Base-by-base conservation (phyloP, 2,888 invertebrate genomes). In the Cheilosia variabilis region DNA sequence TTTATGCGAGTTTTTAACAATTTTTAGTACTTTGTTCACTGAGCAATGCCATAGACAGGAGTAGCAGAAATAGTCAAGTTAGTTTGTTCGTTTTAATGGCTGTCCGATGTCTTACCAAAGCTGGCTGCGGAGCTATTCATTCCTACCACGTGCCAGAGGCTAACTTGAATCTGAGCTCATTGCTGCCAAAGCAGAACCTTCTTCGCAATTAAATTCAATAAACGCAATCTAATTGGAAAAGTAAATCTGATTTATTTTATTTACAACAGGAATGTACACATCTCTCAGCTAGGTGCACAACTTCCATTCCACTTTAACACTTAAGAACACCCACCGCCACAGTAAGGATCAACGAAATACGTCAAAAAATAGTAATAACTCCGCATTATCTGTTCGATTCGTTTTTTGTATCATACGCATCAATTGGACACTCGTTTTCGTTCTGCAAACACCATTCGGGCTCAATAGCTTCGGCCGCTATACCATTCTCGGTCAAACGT, bases 361-460 rank as follows among this genome's bases (percentile, higher is more conserved):
- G 53, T 60, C 58, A 84, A 31, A 79, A 80, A 76, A 71, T 84
- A 80, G 22, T 79, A 73, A 22, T 55, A 43, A 65, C 45, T 57
- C 1, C 84, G 84, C 75, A 86, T 77, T 81, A 86, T 66, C 81
- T 72, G 72, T 66, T 86, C 66, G 86, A 86, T 52, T 3, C 76
- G 79, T 84, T 78, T 87, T 88, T 87, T 88, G 77, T 65, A 69
- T 88, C 88, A 71, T 91, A 91, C 31, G 91, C 90, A 88, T 91
- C 89, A 62, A 90, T 87, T 4, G 94, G 93, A 90, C 97, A 97
- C 87, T 94, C 93, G 37, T 95, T 95, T 91, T 96, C 95, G 91
- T 97, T 95, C 90, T 97, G 96, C 88, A 95, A 93, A 90, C 97
- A 97, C 97, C 97, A 97, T 90, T 96, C 95, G 0, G 97, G 97